Evolutionary conservation across 2,888 invertebrate genomes (phyloP), one percentile per base, ranked within the genome.

Genomic region (Lordiphosa fenestrarum): DNA sequence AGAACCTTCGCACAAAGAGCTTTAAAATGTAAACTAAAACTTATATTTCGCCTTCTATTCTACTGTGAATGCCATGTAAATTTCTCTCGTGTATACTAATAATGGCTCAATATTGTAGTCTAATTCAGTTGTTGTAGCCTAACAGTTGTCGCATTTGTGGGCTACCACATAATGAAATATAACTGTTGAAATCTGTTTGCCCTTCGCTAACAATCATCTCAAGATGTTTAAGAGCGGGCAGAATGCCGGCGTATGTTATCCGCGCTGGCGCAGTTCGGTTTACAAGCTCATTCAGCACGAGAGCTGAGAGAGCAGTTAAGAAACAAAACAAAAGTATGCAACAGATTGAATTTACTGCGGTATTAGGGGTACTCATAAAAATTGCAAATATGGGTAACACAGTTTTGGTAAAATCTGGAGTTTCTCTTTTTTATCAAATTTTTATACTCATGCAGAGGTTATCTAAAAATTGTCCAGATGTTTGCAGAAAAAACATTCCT

Each of bases 271-370:
- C 72, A 33, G 3, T 49, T 2, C 0, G 0, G 1, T 4, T n/a
- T 1, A 1, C 13, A 21, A 36, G n/a, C 21, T 9, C 6, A 53
- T 39, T 53, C 39, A 30, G 21, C 12, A 12, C n/a, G 61, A 54
- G 61, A 44, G 36, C 39, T 46, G 10, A 48, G 47, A 47, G 9
- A 12, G 42, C 19, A 12, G 13, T 48, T 40, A 42, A 51, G 71
- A 75, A 75, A 69, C 78, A 59, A 62, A 73, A 63, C 71, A 71
- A 44, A 54, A 15, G 49, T 58, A 72, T 63, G 72, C 76, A 76
- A 76, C 76, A 76, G 76, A 64, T 83, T 44, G 46, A 3, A 36
- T 4, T 7, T 6, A 10, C 13, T 23, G 9, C n/a, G 12, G 9
- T 7, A 42, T 30, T 41, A 12, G 23, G 49, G 38, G 21, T 38